phyloP scores from a whole-genome alignment of 2,113 vertebrate genomes.

The Tenebrosternarchus preto region DNA sequence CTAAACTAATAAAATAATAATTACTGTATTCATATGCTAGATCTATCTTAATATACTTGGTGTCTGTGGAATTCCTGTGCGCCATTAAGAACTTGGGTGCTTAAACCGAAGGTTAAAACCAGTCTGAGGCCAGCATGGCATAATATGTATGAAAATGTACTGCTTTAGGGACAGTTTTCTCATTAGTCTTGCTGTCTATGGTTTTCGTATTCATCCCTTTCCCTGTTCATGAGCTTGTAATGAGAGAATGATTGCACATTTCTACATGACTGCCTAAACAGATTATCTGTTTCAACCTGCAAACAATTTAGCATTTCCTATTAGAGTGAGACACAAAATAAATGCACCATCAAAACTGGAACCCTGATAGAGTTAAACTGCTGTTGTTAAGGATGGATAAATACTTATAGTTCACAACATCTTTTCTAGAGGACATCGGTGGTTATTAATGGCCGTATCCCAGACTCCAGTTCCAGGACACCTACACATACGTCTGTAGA shows the following conservation, averaged over 20 bases:
- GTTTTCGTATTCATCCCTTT: conserved; percentile 58
- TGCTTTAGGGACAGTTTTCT: conserved; percentile 55
- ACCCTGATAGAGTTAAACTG: conserved; percentile 51
- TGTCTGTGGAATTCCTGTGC: background rate
- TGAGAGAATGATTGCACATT: conserved; percentile 69
- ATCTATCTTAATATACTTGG: background rate
- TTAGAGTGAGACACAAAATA: conserved; percentile 60
- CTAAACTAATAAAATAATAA: conserved; percentile 16
- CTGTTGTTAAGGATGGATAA: background rate
- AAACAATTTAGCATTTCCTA: conserved; percentile 61
- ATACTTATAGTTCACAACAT: background rate
- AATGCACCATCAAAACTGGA: conserved; percentile 57
- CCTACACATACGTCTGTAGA: background rate
- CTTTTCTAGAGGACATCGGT: background rate
- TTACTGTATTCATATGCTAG: conserved; percentile 2
- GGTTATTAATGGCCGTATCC: background rate
- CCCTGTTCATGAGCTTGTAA: conserved; percentile 60
- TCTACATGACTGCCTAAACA: conserved; percentile 66
- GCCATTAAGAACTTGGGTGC: conserved; percentile 4
- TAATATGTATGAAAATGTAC: conserved; percentile 48
- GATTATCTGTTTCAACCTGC: conserved; percentile 61
- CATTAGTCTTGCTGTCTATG: conserved; percentile 65
- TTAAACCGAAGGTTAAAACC: conserved; percentile 30
- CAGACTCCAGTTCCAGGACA: background rate
- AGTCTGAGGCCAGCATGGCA: conserved; percentile 32